Evolutionary conservation across 2,797 vertebrate species (phyloP).

Genomic region (Hafferia zeledoni): DNA sequence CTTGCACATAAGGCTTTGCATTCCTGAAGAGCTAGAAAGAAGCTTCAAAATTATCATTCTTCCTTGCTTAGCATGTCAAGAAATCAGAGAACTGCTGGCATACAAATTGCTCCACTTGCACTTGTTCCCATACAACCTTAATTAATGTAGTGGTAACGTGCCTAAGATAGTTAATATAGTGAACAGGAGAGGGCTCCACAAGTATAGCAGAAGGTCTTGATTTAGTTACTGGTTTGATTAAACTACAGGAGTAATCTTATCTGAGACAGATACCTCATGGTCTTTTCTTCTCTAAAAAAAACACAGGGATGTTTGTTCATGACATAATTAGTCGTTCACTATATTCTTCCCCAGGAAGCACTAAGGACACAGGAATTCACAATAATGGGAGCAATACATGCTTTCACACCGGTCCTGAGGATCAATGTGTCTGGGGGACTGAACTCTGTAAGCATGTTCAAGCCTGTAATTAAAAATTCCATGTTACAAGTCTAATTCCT

Average conservation of each 20-base stretch:
- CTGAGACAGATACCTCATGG: neutral
- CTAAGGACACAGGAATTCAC: neutral
- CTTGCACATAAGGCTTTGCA: neutral
- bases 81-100: neutral
- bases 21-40: neutral
- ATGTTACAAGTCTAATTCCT: neutral
- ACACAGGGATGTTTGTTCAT: neutral
- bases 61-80: neutral
- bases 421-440: neutral
- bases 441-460: neutral
- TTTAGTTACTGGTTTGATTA: neutral
- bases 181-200: neutral
- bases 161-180: neutral
- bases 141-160: neutral
- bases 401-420: neutral
- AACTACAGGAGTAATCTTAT: neutral
- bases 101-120: neutral
- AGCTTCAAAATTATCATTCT: neutral
- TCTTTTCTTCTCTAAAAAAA: neutral
- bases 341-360: neutral
- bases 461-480: neutral
- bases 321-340: neutral
- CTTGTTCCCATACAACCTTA: neutral
- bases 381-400: neutral
- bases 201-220: neutral